Evolutionary conservation across 2,113 vertebrate species (phyloP).

Genomic region (Cebidichthys violaceus): DNA sequence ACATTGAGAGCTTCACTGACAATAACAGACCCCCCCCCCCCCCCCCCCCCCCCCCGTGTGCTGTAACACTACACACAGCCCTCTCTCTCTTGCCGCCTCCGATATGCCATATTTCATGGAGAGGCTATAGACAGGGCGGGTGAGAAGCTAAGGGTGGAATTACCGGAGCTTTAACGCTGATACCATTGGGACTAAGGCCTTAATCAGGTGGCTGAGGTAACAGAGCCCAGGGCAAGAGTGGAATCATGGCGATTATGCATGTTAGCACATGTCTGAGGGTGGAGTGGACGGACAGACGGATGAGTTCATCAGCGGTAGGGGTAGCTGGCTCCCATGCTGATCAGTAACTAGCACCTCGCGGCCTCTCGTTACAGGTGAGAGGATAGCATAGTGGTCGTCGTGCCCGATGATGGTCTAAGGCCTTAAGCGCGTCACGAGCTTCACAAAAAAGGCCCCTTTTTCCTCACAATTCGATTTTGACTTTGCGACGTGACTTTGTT

Average conservation of each 20-base stretch:
- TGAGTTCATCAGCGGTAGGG: constrained; percentile 95
- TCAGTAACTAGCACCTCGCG: constrained; percentile 86
- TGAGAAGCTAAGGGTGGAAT: constrained; percentile 90
- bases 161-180: constrained; percentile 89
- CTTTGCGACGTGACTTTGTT: constrained; percentile 62
- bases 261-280: constrained; percentile 93
- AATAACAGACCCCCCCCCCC: constrained; percentile 34
- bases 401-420: constrained; percentile 10
- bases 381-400: constrained; percentile 59
- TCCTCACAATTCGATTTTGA: constrained; percentile 46
- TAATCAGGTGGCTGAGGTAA: constrained; percentile 93
- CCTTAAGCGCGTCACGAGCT: constrained; percentile 23
- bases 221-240: constrained; percentile 85
- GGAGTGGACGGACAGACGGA: constrained; percentile 95
- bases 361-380: constrained; percentile 73
- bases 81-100: constrained; percentile 67
- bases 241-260: constrained; percentile 97
- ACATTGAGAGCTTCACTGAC: constrained; percentile 32
- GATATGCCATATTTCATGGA: constrained; percentile 91
- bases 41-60: neutral
- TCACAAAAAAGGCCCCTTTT: neutral
- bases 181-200: constrained; percentile 89
- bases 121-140: constrained; percentile 83
- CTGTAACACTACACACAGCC: constrained; percentile 70
- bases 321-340: constrained; percentile 94